These are phyloP conservation scores for Brenthis ino DNA, from an alignment of 2,888 invertebrate species.

Conservation along the genomic window DNA sequence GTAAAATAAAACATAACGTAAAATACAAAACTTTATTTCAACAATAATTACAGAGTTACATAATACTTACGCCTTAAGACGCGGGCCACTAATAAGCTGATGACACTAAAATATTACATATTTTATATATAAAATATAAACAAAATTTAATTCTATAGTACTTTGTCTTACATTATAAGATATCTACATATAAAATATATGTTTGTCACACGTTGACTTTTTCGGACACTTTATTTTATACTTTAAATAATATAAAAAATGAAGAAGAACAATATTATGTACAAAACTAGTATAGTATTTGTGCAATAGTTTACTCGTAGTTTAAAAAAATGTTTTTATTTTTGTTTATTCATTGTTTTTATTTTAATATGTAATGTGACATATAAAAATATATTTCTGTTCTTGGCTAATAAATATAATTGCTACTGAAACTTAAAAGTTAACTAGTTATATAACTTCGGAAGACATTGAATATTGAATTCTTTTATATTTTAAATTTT, in stretches of 20 bases:
- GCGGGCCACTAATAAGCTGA: conserved; percentile 36
- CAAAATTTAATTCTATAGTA: conserved; percentile 14
- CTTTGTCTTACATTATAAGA: conserved; percentile 18
- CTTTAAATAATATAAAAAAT: conserved; percentile 10
- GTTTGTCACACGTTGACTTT: neutral
- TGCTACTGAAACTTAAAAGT: too few relatives aligned
- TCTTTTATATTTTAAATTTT: too few relatives aligned
- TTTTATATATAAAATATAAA: conserved; percentile 20
- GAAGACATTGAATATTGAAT: too few relatives aligned
- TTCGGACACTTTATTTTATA: neutral
- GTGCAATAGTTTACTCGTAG: conserved; percentile 7
- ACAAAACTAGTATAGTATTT: conserved; percentile 12
- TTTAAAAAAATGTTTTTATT: neutral
- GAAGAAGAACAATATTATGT: conserved; percentile 1
- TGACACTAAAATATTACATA: conserved; percentile 33
- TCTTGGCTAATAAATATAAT: too few relatives aligned
- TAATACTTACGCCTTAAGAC: conserved; percentile 38
- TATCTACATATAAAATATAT: conserved; percentile 12
- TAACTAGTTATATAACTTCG: too few relatives aligned
- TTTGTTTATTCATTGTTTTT: too few relatives aligned
- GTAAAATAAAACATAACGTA: conserved; percentile 10
- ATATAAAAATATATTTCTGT: too few relatives aligned
- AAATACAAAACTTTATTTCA: conserved; percentile 66
- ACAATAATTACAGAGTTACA: conserved; percentile 67
- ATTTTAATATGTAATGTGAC: too few relatives aligned